Evolutionary conservation across 2,888 invertebrate genomes (phyloP).

Genomic region (Asteroscopus sphinx): DNA sequence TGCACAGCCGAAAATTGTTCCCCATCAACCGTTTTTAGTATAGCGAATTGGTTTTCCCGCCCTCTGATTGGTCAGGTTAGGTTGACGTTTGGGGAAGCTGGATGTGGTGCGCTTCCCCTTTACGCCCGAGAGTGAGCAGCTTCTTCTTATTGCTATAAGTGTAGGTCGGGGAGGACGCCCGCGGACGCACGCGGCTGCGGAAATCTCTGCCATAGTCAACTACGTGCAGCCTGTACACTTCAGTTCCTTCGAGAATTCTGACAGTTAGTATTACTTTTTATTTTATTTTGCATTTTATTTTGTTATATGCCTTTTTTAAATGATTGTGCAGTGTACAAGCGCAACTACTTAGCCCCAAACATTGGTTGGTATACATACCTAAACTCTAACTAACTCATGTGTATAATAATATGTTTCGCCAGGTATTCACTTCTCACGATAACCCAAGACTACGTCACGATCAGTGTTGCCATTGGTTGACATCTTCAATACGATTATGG

Average conservation of each 20-base stretch:
- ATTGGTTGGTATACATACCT: conserved; percentile 28
- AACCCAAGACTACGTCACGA: too few relatives aligned
- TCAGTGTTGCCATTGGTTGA: too few relatives aligned
- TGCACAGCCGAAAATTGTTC: conserved; percentile 22
- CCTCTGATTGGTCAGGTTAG: neutral
- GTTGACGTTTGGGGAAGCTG: conserved; percentile 73
- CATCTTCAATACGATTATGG: too few relatives aligned
- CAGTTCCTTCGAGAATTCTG: conserved; percentile 96
- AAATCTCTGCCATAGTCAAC: conserved; percentile 97
- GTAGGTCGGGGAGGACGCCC: conserved; percentile 90
- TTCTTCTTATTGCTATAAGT: conserved; percentile 45
- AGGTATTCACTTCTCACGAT: too few relatives aligned
- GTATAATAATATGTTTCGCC: too few relatives aligned
- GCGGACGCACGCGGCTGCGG: conserved; percentile 97
- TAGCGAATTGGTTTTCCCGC: neutral
- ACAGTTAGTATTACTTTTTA: conserved; percentile 91
- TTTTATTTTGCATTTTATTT: conserved; percentile 54
- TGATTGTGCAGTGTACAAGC: conserved; percentile 37
- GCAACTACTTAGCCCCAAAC: conserved; percentile 27
- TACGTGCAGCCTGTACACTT: conserved; percentile 99
- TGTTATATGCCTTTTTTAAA: conserved; percentile 29
- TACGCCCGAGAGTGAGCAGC: conserved; percentile 43
- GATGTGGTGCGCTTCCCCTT: conserved; percentile 53
- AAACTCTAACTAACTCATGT: too few relatives aligned
- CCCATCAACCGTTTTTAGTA: conserved; percentile 2